phyloP scores from a whole-genome alignment of 2,797 vertebrate species.

The Sylvilagus floridanus region DNA sequence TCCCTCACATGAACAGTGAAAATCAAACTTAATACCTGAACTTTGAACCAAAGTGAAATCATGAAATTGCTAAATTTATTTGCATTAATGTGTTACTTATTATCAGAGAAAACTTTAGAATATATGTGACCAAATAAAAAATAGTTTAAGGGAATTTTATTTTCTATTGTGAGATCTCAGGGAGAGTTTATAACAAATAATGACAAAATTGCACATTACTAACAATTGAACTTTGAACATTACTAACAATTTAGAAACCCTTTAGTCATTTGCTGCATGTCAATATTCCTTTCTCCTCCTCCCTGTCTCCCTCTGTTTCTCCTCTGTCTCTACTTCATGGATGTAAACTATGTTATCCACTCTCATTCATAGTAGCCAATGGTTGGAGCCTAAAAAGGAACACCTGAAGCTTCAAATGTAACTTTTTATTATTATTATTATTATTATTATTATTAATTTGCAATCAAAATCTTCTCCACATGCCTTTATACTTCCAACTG shows the following conservation, averaged over 20 bases:
- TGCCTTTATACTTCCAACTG: neutral
- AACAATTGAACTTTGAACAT: neutral
- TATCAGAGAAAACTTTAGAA: slow-evolving; percentile 12
- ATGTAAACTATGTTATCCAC: neutral
- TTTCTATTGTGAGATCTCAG: slow-evolving; percentile 15
- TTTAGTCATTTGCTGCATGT: neutral
- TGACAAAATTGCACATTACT: too few relatives aligned
- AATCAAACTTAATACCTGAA: neutral
- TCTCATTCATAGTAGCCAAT: neutral
- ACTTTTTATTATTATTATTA: neutral
- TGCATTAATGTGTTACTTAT: neutral
- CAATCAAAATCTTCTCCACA: neutral
- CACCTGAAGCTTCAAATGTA: neutral
- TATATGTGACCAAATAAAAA: neutral
- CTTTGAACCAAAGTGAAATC: slow-evolving; percentile 32
- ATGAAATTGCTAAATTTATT: neutral
- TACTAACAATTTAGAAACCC: neutral
- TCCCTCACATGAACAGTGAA: neutral
- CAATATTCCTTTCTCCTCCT: neutral
- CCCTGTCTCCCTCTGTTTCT: neutral
- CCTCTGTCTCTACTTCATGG: neutral
- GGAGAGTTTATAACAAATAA: neutral
- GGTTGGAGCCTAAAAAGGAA: neutral
- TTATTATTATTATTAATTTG: neutral
- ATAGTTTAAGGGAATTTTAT: slow-evolving; percentile 1